Base-by-base conservation (phyloP, 2,113 vertebrate species). In the Notothenia coriiceps region DNA sequence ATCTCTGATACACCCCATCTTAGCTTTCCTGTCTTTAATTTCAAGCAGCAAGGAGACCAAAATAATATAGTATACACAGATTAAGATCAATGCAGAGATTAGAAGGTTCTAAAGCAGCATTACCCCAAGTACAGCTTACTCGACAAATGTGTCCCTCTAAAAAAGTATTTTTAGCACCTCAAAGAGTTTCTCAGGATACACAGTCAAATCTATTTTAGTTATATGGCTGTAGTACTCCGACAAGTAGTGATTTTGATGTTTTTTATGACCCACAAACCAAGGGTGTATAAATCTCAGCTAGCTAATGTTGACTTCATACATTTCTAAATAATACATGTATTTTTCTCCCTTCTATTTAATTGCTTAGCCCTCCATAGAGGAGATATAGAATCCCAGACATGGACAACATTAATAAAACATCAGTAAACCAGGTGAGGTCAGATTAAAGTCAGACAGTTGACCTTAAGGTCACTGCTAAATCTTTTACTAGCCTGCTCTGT, bases 371-470 rank as follows among this genome's bases (percentile, higher is more conserved):
- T 66, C 66, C 29, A 29, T 47, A 25, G 22, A 40, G 47, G 47
- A 33, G 17, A 66, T 55, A 49, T 0, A 47, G 13, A 64, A 67
- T 56, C 33, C 40, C 7, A 8, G 72, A 56, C 33, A 18, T 2
- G 22, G 20, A 20, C 40, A 17, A 70, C 6, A 12, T 84, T 80
- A 88, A 86, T 78, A 84, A 86, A 79, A 69, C 85, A 84, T 64
- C 56, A 77, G 78, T 62, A 60, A 79, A 84, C 56, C 77, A 90
- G 92, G 82, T 83, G 84, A 82, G 91, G 87, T 87, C 79, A 85
- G 59, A 69, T 49, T 43, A 61, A 65, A 85, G 84, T 84, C 83
- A 86, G 73, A 74, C 85, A 5, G 47, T 69, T 80, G 85, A 88
- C 86, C 83, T 62, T 6, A 8, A 73, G 87, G 83, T 83, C 80